Evolutionary conservation across 2,888 invertebrate genomes (phyloP).

Genomic region (Bedellia somnulentella): DNA sequence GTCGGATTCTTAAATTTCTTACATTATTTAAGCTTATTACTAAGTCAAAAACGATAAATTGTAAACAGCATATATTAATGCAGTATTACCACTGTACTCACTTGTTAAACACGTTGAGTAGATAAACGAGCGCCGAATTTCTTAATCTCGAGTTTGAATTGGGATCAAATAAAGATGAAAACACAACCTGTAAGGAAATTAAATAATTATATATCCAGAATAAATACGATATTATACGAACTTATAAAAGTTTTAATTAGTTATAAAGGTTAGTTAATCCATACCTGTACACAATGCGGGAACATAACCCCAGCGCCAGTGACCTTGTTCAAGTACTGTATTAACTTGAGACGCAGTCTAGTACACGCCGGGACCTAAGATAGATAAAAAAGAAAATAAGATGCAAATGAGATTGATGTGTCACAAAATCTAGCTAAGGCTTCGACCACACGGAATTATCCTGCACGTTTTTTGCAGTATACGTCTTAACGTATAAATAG

Average conservation of each 20-base stretch:
- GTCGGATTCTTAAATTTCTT: neutral
- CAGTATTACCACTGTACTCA: too few species aligned
- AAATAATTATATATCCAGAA: too few species aligned
- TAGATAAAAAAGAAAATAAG: too few species aligned
- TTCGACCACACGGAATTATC: too few species aligned
- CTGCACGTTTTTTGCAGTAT: too few species aligned
- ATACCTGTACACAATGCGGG: constrained; percentile 80
- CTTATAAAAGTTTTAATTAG: neutral
- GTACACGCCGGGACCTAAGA: constrained; percentile 74
- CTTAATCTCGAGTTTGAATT: constrained; percentile 84
- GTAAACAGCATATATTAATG: too few species aligned
- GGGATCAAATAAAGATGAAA: constrained; percentile 82
- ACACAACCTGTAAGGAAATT: constrained; percentile 66
- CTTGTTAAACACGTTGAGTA: constrained; percentile 79
- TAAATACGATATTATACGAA: neutral
- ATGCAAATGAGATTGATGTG: too few species aligned
- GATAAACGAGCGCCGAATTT: constrained; percentile 78
- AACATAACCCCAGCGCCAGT: constrained; percentile 72
- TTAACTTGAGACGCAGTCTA: constrained; percentile 80
- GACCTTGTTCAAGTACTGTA: constrained; percentile 78
- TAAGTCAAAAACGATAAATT: too few species aligned
- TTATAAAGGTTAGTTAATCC: too few species aligned
- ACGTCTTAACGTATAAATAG: too few species aligned
- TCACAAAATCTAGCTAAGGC: too few species aligned
- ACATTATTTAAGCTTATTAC: neutral